Percentiles rank a stretch among this genome's conserved stretches.
Conservation (phyloP, 2,113 vertebrate genomes). For the Onychorhynchus coronatus region DNA sequence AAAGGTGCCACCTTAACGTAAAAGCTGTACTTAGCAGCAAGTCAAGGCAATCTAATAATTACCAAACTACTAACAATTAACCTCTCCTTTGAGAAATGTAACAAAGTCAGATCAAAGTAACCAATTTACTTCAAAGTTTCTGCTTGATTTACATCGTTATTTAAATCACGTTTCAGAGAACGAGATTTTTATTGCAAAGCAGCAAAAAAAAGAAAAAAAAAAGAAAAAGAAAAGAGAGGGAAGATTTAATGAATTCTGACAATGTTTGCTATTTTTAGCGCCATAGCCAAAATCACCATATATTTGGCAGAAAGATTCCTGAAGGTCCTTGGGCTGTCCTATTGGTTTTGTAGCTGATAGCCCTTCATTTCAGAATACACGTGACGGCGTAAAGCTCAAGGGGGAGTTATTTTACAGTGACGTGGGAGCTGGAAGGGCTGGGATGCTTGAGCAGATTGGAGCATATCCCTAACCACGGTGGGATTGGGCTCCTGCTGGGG, state of each 20-base stretch:
- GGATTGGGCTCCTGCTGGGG: not conserved
- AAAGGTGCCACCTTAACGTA: not conserved
- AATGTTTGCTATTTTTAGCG: not conserved
- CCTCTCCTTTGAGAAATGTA: slow-evolving; percentile 52
- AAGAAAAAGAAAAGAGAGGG: not conserved
- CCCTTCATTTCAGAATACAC: not conserved
- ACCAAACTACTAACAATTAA: slow-evolving; percentile 51
- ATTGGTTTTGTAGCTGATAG: not conserved
- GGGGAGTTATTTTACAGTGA: not conserved
- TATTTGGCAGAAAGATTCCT: not conserved
- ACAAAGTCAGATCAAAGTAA: slow-evolving; percentile 52
- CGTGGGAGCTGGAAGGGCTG: not conserved
- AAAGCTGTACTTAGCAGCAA: slow-evolving; percentile 30
- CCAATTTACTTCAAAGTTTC: slow-evolving; percentile 50
- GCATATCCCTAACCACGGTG: not conserved
- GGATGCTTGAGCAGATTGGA: not conserved
- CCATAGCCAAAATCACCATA: not conserved
- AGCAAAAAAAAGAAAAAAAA: not conserved
- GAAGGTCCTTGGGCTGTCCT: not conserved
- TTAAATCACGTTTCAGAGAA: slow-evolving; percentile 48
- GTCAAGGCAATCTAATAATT: slow-evolving; percentile 49
- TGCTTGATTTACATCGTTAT: slow-evolving; percentile 52
- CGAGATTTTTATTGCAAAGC: slow-evolving; percentile 22
- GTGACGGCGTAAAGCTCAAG: not conserved
- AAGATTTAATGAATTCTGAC: not conserved